Evolutionary conservation across 2,113 vertebrate species (phyloP).

Genomic region (Struthidea cinerea): DNA sequence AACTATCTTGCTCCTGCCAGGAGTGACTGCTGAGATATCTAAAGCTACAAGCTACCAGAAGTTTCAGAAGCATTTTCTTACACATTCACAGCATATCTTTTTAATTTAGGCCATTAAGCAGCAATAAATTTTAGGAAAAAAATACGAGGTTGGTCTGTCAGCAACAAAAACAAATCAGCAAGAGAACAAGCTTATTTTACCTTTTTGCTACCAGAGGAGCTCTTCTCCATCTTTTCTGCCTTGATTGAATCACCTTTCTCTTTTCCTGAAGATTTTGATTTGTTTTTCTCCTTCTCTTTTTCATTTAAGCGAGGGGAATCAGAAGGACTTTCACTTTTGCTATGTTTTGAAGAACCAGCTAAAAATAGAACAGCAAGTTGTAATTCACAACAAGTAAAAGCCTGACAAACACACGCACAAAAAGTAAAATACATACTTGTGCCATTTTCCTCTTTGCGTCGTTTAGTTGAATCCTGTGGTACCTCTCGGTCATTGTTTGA

Average conservation of each 20-base stretch:
- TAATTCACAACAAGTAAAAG: not conserved
- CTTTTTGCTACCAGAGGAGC: constrained; percentile 94
- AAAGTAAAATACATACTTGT: constrained; percentile 77
- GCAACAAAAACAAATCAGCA: not conserved
- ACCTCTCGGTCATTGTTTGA: constrained; percentile 86
- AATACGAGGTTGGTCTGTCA: not conserved
- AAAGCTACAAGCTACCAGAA: not conserved
- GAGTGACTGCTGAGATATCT: not conserved
- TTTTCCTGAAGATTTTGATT: constrained; percentile 95
- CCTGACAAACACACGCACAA: not conserved
- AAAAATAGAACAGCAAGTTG: not conserved
- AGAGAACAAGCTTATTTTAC: constrained; percentile 56
- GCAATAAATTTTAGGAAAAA: not conserved
- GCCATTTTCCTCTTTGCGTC: constrained; percentile 89
- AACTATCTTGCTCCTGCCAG: not conserved
- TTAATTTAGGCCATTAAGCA: not conserved
- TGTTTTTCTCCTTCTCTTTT: constrained; percentile 91
- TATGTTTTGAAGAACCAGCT: constrained; percentile 89
- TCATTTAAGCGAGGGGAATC: constrained; percentile 88
- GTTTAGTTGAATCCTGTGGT: constrained; percentile 80
- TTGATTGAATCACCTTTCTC: constrained; percentile 93
- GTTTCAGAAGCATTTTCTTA: not conserved
- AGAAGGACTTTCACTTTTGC: constrained; percentile 92
- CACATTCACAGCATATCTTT: not conserved
- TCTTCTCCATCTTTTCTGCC: constrained; percentile 87